Base-by-base conservation (phyloP, 1,140 invertebrate genomes). In the Cydia fagiglandana region DNA sequence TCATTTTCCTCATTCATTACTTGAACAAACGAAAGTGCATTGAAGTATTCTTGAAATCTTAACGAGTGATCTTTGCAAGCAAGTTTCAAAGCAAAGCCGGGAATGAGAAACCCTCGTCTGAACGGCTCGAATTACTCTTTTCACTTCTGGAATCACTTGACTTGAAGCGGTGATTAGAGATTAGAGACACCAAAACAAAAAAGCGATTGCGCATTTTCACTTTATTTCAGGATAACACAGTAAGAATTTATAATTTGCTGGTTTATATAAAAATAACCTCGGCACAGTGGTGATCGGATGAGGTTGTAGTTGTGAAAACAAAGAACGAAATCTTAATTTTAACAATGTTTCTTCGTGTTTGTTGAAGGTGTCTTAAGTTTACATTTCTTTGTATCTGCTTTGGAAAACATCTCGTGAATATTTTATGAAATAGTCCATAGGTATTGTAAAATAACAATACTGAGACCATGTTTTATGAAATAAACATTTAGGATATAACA, bases 121-220 rank as follows among this genome's bases (percentile, higher is more conserved):
- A 45, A 70, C 34, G 66, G 34, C n/a, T 70, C 38, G 20, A 70
- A 70, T 70, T 70, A 70, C 66, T 70, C 66, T 70, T 70, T 70
- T 70, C 66, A 70, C 34, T 70, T 70, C 30, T 41, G 66, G n/a
- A 70, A 70, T 70, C 66, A 70, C 66, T 70, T 70, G 66, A 70
- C 66, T 70, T 70, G 66, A 70, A 70, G 34, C 66, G 66, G 66
- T 70, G 64, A 70, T 70, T 12, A 70, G 66, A 70, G 66, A 41
- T 34, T 70, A 30, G 34, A 70, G 38, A 17, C 15, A 38, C 64
- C 66, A 15, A n/a, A 70, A 70, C 66, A 70, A 70, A 41, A 70
- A 70, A 17, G 6, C 30, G 17, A 12, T 70, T 34, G 66, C 30
- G 15, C 6, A 30, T 17, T 68, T 41, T n/a, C 2, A 38, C 28